Percentiles rank a stretch among this genome's conserved stretches.
Evolutionary conservation across 2,888 invertebrate species (phyloP).

Genomic region (Macrophya alboannulata): DNA sequence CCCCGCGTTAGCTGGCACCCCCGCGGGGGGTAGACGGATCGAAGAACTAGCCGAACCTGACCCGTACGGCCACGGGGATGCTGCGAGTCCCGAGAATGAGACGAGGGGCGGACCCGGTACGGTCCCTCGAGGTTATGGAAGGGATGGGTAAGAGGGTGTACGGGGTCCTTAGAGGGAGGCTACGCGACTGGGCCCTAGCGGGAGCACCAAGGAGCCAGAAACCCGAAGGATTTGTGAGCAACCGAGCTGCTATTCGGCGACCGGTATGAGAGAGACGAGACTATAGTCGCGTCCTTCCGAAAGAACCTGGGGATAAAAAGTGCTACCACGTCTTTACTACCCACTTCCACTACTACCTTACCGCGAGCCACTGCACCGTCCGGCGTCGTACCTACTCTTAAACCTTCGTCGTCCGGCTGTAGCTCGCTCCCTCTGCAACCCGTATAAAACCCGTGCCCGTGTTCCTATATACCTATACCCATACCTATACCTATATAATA

Average conservation of each 20-base stretch:
- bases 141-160: conserved; percentile 53
- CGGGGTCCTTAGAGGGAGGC: conserved; percentile 56
- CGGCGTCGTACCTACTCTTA: conserved; percentile 21
- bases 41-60: conserved; percentile 33
- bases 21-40: conserved; percentile 70
- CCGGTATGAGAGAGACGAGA: conserved; percentile 60
- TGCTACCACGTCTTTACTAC: conserved; percentile 71
- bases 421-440: conserved; percentile 20
- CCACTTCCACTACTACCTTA: conserved; percentile 54
- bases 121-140: background rate
- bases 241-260: conserved; percentile 77
- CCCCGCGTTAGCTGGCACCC: conserved; percentile 72
- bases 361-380: conserved; percentile 49
- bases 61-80: conserved; percentile 24
- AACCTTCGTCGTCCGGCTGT: background rate
- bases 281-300: conserved; percentile 29
- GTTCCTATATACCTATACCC: conserved; percentile 35
- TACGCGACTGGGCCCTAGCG: conserved; percentile 63
- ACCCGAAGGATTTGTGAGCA: conserved; percentile 77
- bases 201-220: conserved; percentile 76
- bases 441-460: background rate
- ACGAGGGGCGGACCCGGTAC: conserved; percentile 31
- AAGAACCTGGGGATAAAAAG: conserved; percentile 68
- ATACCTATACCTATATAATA: conserved; percentile 16
- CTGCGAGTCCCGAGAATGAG: conserved; percentile 44